These are phyloP conservation scores for Scolopax rusticola DNA, from an alignment of 2,797 vertebrate species.

Conservation along the genomic window DNA sequence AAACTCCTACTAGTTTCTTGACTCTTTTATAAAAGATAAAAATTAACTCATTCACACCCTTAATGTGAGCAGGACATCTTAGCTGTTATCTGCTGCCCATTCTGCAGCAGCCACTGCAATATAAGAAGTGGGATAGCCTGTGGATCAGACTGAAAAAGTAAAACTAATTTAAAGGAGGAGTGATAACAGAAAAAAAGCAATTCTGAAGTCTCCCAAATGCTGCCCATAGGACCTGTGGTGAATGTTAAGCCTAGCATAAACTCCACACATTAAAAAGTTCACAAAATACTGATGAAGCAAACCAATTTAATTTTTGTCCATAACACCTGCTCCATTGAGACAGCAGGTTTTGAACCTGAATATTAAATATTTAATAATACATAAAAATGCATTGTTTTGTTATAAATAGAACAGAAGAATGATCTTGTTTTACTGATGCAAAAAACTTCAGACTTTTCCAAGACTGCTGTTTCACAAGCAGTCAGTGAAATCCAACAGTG, in stretches of 20 bases:
- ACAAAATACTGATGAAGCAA: background rate
- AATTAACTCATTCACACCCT: background rate
- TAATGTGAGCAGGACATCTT: background rate
- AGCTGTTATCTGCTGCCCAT: background rate
- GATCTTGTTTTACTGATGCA: background rate
- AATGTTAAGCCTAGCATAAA: background rate
- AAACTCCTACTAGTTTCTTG: background rate
- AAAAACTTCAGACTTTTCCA: conserved; percentile 3
- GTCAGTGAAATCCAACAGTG: background rate
- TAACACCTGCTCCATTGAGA: background rate
- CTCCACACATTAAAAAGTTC: background rate
- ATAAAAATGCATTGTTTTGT: background rate
- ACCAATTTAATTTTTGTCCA: background rate
- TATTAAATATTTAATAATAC: background rate
- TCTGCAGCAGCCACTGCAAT: background rate
- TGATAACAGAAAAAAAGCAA: background rate
- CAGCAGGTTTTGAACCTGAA: background rate
- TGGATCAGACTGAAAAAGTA: background rate
- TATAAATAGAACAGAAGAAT: background rate
- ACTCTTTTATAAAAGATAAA: background rate
- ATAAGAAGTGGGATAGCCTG: background rate
- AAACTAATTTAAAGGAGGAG: background rate
- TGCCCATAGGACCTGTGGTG: background rate
- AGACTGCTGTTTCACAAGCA: background rate
- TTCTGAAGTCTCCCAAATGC: background rate